Evolutionary conservation across 2,797 vertebrate genomes (phyloP), one percentile per base, ranked within the genome.

Genomic region (Cottoperca gobio): DNA sequence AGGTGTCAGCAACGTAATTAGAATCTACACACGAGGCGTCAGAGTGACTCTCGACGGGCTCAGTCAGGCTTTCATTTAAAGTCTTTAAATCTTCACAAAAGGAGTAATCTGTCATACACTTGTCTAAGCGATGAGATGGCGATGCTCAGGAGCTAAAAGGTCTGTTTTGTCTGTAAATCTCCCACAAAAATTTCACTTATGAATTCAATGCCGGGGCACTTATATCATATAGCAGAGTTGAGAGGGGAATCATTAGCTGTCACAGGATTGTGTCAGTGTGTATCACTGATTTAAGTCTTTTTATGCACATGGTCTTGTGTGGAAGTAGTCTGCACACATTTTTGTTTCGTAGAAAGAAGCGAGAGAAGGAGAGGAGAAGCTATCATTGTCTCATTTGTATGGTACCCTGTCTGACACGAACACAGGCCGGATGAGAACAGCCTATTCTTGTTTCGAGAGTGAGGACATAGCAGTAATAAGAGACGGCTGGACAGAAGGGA

Each of bases 71-170:
- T 85, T 85, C 26, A 55, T 71, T 82, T 70, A 49, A 55, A 78
- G 72, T 81, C 58, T 78, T 82, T 77, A 75, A 76, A 79, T 84
- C 81, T 57, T 60, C 55, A 73, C 61, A 81, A 79, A 70, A 66
- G 49, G 23, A 57, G 23, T 78, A 83, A 79, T 85, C 74, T 81
- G 58, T 70, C 79, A 67, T 8, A 49, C 48, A 21, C 75, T 52
- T 75, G 58, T 86, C 65, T 69, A 73, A 79, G 72, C 8, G 43
- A 60, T 35, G 55, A 53, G 55, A 70, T 73, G 37, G 54, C 0
- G 19, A 63, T 39, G 53, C 54, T 63, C 28, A 69, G 63, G 45
- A 80, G 55, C 31, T 69, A 26, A 31, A 67, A 52, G 64, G 65
- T 78, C 40, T 21, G 35, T 66, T 76, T 69, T 78, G 26, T 28